Percentiles rank a stretch among this genome's conserved stretches.
Evolutionary conservation across 2,888 invertebrate genomes (phyloP).

Genomic region (Corythucha ciliata): DNA sequence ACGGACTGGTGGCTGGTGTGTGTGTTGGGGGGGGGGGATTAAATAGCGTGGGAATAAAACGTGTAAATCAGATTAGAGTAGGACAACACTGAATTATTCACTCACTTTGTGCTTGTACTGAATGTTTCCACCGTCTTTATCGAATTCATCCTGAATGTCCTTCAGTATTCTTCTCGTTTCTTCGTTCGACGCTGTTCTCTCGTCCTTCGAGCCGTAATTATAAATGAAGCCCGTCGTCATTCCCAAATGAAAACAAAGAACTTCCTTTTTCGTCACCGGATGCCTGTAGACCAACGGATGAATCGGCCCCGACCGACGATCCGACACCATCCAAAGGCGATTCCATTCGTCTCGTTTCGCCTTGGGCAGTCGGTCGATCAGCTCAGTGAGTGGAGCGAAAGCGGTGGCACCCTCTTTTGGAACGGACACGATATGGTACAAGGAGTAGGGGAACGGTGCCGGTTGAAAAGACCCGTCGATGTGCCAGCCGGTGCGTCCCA

Average conservation of each 20-base stretch:
- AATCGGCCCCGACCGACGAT: slow-evolving; percentile 35
- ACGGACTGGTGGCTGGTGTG: too few species aligned
- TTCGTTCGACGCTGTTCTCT: slow-evolving; percentile 32
- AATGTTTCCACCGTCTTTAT: slow-evolving; percentile 30
- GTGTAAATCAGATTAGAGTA: too few species aligned
- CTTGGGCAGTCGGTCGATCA: slow-evolving; percentile 34
- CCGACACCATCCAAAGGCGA: slow-evolving; percentile 38
- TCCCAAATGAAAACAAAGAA: slow-evolving; percentile 38
- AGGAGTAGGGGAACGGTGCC: slow-evolving; percentile 37
- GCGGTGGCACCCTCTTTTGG: slow-evolving; percentile 36
- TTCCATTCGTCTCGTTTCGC: slow-evolving; percentile 35
- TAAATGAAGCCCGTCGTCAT: slow-evolving; percentile 37
- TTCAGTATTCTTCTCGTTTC: slow-evolving; percentile 33
- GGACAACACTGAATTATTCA: too few species aligned
- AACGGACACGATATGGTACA: slow-evolving; percentile 38
- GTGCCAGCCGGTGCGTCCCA: slow-evolving; percentile 39
- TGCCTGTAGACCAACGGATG: slow-evolving; percentile 38
- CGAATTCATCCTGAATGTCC: slow-evolving; percentile 36
- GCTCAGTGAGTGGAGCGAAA: slow-evolving; percentile 36
- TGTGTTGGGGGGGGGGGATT: too few species aligned
- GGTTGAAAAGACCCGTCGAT: slow-evolving; percentile 39
- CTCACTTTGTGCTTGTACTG: slow-evolving; percentile 24
- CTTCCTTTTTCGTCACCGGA: slow-evolving; percentile 35
- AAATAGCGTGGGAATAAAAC: too few species aligned
- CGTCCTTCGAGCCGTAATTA: slow-evolving; percentile 33